phyloP scores from a whole-genome alignment of 1,140 invertebrate genomes.

The Tigriopus japonicus region DNA sequence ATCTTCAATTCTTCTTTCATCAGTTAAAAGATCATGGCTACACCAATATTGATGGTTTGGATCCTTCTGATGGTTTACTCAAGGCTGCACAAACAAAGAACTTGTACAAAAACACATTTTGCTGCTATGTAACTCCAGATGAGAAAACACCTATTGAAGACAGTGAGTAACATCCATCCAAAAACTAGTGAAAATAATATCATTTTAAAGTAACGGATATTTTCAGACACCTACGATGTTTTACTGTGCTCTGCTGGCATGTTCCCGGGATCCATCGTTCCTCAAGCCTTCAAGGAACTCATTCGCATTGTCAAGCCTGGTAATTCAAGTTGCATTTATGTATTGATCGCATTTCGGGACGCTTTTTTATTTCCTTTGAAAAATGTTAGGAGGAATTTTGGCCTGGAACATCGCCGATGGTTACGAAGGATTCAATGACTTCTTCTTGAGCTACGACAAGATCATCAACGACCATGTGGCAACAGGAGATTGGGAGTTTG shows the following conservation, averaged over 20 bases:
- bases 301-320: neutral
- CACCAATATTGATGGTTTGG: neutral
- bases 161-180: neutral
- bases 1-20: neutral
- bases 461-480: neutral
- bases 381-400: neutral
- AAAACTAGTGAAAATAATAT: too few relatives aligned
- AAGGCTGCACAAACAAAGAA: neutral
- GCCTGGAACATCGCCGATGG: slow-evolving; percentile 5
- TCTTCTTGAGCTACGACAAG: neutral
- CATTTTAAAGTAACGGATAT: too few relatives aligned
- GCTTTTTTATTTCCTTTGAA: too few relatives aligned
- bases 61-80: neutral
- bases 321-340: too few relatives aligned
- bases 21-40: neutral
- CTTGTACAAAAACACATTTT: neutral
- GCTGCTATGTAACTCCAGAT: neutral
- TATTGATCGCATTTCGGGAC: too few relatives aligned
- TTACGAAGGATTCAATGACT: slow-evolving; percentile 6
- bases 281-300: neutral
- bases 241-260: neutral
- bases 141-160: neutral
- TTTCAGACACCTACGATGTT: slow-evolving; percentile 5
- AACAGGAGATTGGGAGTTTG: neutral
- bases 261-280: neutral